A percentile compares a stretch with the other conserved stretches of the same genome.
Evolutionary conservation across 2,797 vertebrate species (phyloP).

Genomic region (Phaenicophaeus curvirostris): DNA sequence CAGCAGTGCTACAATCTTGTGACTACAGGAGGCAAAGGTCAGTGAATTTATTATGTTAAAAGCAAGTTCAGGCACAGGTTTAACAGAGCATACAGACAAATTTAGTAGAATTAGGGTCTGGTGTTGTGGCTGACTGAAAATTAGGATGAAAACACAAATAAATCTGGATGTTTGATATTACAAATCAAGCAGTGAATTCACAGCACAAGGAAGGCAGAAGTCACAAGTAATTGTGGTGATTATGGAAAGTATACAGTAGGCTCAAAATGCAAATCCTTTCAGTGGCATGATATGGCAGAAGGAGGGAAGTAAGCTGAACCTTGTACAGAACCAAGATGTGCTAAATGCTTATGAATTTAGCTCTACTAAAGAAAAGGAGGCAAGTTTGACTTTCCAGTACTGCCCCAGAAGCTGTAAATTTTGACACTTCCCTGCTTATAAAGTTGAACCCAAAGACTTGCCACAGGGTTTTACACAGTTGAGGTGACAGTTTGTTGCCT

Average conservation of each 20-base stretch:
- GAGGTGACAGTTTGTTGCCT: background rate
- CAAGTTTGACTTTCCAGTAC: background rate
- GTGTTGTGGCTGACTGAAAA: background rate
- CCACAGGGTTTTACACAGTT: background rate
- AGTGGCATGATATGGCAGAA: background rate
- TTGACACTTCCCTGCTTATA: background rate
- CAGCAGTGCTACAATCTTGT: background rate
- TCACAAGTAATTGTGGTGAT: background rate
- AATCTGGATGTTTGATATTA: background rate
- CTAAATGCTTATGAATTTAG: background rate
- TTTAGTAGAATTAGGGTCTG: background rate
- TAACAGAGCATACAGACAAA: background rate
- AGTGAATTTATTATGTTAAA: background rate
- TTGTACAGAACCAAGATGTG: background rate
- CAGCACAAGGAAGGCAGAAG: background rate
- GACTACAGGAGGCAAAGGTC: background rate
- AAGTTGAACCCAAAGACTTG: background rate
- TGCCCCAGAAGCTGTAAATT: background rate
- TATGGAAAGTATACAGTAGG: background rate
- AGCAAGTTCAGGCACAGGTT: background rate
- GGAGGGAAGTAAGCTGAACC: background rate
- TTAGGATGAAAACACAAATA: background rate
- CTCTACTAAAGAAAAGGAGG: background rate
- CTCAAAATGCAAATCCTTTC: background rate
- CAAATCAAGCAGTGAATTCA: background rate